phyloP scores from a whole-genome alignment of 2,113 vertebrate species.

The Hemiscyllium ocellatum region DNA sequence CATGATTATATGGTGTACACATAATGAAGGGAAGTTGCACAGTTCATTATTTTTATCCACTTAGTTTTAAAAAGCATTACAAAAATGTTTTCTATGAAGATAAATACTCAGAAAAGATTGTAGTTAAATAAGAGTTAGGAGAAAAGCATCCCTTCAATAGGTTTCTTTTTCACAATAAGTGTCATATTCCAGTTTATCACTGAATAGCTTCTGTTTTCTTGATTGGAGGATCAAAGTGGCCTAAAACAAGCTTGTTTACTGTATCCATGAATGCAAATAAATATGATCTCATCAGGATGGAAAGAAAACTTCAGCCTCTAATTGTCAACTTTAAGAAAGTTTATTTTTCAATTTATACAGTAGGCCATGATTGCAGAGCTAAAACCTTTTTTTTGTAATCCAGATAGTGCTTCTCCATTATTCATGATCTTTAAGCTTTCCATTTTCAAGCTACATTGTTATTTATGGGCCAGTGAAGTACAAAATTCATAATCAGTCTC shows the following conservation, averaged over 20 bases:
- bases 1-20: neutral
- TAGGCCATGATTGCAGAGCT: neutral
- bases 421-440: neutral
- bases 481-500: conserved; percentile 3
- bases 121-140: neutral
- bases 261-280: neutral
- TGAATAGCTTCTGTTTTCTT: neutral
- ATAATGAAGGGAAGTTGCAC: neutral
- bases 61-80: neutral
- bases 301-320: neutral
- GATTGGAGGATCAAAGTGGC: neutral
- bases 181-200: neutral
- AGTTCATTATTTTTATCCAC: neutral
- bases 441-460: neutral
- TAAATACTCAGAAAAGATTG: neutral
- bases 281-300: neutral
- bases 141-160: neutral
- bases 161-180: neutral
- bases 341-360: neutral
- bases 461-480: conserved; percentile 24
- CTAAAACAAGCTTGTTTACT: neutral
- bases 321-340: neutral
- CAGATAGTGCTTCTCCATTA: neutral
- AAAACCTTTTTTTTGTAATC: neutral
- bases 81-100: neutral